Evolutionary conservation across 2,113 vertebrate genomes (phyloP).

Genomic region (Oryzias curvinotus): DNA sequence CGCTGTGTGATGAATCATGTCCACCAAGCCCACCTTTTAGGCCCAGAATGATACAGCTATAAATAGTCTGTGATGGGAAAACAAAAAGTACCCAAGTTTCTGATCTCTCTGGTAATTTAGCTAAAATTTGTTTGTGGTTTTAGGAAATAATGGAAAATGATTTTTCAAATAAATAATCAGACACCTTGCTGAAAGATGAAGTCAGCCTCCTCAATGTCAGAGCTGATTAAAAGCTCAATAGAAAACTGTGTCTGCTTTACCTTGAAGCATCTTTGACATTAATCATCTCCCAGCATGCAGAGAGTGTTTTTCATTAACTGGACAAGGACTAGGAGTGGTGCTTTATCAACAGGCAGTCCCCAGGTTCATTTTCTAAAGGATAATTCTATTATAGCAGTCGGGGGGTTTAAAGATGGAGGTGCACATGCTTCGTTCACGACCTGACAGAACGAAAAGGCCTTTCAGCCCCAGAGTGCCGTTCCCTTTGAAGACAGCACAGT

Average conservation of each 20-base stretch:
- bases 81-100: slow-evolving; percentile 19
- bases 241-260: slow-evolving; percentile 32
- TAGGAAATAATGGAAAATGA: too few species aligned
- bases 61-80: slow-evolving; percentile 3
- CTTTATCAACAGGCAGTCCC: slow-evolving; percentile 46
- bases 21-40: slow-evolving; percentile 15
- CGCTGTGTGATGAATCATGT: slow-evolving; percentile 41
- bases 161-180: too few species aligned
- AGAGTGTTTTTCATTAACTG: slow-evolving; percentile 62
- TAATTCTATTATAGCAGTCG: slow-evolving; percentile 47
- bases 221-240: slow-evolving; percentile 23
- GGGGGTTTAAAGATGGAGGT: slow-evolving; percentile 46
- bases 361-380: slow-evolving; percentile 57
- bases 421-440: slow-evolving; percentile 44
- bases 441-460: slow-evolving; percentile 15
- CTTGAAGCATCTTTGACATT: slow-evolving; percentile 53
- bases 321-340: slow-evolving; percentile 57
- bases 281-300: slow-evolving; percentile 70
- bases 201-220: slow-evolving; percentile 5
- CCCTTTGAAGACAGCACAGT: slow-evolving; percentile 2
- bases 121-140: background rate
- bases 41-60: slow-evolving; percentile 17
- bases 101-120: background rate
- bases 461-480: slow-evolving; percentile 29
- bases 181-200: too few species aligned